A percentile compares a stretch with the other conserved stretches of the same genome.
Conservation (phyloP, 1,140 invertebrate species). For the Diachasmimorpha longicaudata region DNA sequence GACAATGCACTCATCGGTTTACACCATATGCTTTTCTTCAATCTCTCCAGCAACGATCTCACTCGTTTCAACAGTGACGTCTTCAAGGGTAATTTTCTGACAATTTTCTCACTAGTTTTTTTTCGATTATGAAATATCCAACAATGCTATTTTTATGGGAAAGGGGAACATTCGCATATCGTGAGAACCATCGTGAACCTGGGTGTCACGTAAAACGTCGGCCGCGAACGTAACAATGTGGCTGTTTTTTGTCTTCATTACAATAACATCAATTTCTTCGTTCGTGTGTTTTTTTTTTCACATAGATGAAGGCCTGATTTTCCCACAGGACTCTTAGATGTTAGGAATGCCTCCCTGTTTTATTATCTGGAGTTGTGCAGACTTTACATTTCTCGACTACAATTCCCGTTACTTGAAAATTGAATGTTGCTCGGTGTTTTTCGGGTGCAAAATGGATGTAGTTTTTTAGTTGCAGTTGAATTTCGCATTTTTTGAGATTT, state of each 20-base stretch:
- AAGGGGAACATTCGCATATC: neutral
- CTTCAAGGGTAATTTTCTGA: slow-evolving; percentile 68
- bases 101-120: neutral
- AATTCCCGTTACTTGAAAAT: neutral
- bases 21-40: slow-evolving; percentile 70
- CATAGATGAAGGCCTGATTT: neutral
- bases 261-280: neutral
- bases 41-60: slow-evolving; percentile 78
- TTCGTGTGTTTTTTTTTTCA: neutral
- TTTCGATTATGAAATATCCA: neutral
- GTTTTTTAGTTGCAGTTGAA: neutral
- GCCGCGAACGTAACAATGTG: neutral
- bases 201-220: neutral
- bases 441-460: neutral
- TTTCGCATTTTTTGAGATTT: no score
- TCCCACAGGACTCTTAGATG: neutral
- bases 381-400: neutral
- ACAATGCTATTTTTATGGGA: neutral
- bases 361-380: neutral
- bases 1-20: slow-evolving; percentile 75
- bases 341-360: neutral
- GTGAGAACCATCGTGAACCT: neutral
- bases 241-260: neutral
- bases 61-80: slow-evolving; percentile 81
- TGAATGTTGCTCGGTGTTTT: neutral